Percentiles rank a stretch among this genome's conserved stretches.
Conservation (phyloP, 2,888 invertebrate species). For the Papilio demoleus region DNA sequence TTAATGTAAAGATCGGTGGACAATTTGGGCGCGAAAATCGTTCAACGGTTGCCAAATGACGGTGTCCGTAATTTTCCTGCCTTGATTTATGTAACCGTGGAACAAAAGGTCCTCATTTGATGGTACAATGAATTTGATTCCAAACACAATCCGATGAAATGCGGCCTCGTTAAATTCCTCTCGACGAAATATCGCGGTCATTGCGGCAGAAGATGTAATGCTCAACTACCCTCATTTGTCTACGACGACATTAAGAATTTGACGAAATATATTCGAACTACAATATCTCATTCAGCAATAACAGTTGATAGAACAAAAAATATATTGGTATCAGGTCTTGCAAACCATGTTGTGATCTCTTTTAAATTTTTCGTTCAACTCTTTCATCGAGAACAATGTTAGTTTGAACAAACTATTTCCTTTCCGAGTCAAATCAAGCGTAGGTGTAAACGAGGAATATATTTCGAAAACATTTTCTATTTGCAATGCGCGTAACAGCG, state of each 20-base stretch:
- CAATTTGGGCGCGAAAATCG: constrained; percentile 16
- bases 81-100: constrained; percentile 40
- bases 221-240: constrained; percentile 29
- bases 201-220: constrained; percentile 26
- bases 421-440: constrained; percentile 15
- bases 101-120: constrained; percentile 44
- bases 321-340: neutral
- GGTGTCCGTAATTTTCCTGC: constrained; percentile 43
- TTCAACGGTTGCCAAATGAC: constrained; percentile 32
- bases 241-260: constrained; percentile 4
- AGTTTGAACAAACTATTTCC: constrained; percentile 2
- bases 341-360: too few species aligned
- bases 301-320: neutral
- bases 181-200: constrained; percentile 23
- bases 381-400: neutral
- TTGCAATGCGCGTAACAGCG: constrained; percentile 5
- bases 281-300: neutral
- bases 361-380: too few species aligned
- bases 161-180: constrained; percentile 42
- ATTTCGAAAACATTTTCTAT: constrained; percentile 8
- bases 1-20: neutral
- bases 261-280: neutral
- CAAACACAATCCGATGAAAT: constrained; percentile 36
- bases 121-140: constrained; percentile 43
- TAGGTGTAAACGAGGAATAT: constrained; percentile 11